Evolutionary conservation across 2,113 vertebrate genomes (phyloP).

Genomic region (Casuarius casuarius): DNA sequence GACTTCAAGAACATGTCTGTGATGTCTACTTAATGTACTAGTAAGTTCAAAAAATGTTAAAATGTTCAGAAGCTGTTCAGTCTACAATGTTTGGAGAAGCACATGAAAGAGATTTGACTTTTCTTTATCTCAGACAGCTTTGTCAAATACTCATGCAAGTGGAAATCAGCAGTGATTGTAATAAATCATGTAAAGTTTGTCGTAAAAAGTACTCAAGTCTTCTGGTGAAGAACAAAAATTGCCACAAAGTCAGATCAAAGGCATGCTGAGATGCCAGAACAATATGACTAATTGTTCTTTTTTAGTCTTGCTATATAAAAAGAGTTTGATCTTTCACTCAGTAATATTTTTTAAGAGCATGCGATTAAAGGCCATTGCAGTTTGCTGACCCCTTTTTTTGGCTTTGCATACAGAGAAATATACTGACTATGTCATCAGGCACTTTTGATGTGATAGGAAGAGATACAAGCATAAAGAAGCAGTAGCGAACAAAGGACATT

Average conservation of each 20-base stretch:
- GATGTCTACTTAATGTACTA: not conserved
- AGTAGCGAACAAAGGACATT: not conserved
- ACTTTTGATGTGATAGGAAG: not conserved
- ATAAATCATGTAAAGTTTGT: not conserved
- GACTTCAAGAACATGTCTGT: not conserved
- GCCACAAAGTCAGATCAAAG: slow-evolving; percentile 16
- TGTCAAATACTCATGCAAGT: not conserved
- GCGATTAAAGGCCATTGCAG: not conserved
- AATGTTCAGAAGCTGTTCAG: not conserved
- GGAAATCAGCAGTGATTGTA: not conserved
- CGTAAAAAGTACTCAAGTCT: not conserved
- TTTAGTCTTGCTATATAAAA: not conserved
- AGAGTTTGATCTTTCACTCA: not conserved
- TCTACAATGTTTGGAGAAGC: slow-evolving; percentile 1
- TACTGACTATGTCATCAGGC: not conserved
- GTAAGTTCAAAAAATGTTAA: not conserved
- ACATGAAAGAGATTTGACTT: slow-evolving; percentile 17
- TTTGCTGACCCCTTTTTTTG: not conserved
- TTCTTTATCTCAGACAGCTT: not conserved
- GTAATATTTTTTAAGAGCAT: not conserved
- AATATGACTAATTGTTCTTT: not conserved
- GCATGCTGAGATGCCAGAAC: not conserved
- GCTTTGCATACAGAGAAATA: not conserved
- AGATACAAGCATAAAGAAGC: not conserved
- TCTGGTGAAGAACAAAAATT: not conserved